These are phyloP conservation scores for Epistrophella euchroma DNA, from an alignment of 2,888 invertebrate genomes.

Conservation along the genomic window DNA sequence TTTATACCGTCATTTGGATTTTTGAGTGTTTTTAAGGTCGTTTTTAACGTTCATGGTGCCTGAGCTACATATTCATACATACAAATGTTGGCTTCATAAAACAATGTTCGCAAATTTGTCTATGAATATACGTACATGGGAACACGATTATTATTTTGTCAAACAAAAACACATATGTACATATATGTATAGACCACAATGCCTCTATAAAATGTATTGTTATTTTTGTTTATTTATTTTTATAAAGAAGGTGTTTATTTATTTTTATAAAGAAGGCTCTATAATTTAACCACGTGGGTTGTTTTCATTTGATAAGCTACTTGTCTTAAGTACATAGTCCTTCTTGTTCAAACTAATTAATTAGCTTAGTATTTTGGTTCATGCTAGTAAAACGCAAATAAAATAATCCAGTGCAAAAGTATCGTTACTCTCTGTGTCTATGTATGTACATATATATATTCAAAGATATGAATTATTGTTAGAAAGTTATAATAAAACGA, in stretches of 20 bases:
- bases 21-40: background rate
- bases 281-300: background rate
- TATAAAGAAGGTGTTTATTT: background rate
- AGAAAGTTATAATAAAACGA: background rate
- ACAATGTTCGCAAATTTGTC: too few species aligned
- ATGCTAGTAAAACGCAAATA: background rate
- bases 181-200: too few species aligned
- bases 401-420: background rate
- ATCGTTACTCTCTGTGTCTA: too few species aligned
- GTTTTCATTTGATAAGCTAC: constrained; percentile 3
- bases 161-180: too few species aligned
- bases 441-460: too few species aligned
- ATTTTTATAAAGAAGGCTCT: background rate
- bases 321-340: background rate
- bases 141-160: too few species aligned
- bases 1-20: background rate
- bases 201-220: too few species aligned
- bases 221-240: too few species aligned
- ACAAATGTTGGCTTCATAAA: too few species aligned
- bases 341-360: background rate
- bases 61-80: too few species aligned
- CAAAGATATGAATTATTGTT: background rate
- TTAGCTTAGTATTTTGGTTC: background rate
- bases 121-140: too few species aligned
- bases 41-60: too few species aligned